Base-by-base conservation (phyloP, 2,888 invertebrate genomes). In the Apodemia hepburni region DNA sequence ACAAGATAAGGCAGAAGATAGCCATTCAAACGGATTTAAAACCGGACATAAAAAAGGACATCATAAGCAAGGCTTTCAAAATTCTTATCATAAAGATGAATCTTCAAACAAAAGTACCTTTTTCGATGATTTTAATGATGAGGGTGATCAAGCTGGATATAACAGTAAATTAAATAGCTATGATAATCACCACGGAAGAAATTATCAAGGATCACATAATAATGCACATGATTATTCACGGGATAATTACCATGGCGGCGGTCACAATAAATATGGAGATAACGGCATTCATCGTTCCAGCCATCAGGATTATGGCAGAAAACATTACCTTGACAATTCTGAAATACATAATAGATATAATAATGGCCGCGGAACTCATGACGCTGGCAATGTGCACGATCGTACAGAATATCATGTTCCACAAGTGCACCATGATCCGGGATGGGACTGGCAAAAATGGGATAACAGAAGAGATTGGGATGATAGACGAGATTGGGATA, bases 51-150 rank as follows among this genome's bases (percentile, higher is more conserved):
- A 94, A 73, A 95, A 95, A 75, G 95, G 95, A 4, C 94, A 94
- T 69, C 94, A 94, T 70, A 94, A 94, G 64, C 93, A 94, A 68
- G 95, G 95, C 18, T 95, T 94, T 75, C 93, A 93, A 70, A 95
- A 95, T 72, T 93, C 93, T 15, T 95, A 95, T 72, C 94, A 94
- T 72, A 95, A 95, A 77, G 95, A 95, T 69, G 95, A 95, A 75
- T 93, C 93, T 12, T 95, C 94, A 0, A 94, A 93, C 72, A 94
- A 94, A 71, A 93, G 94, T 63, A 94, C 94, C 35, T 95, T 92
- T 79, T 95, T 94, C 73, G 95, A 95, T 72, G 95, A 95, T 73
- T 92, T 82, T 1, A 89, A 84, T 64, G 92, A 92, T 63, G 92
- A 92, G 78, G 87, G 84, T 2, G 92, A 92, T 65, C 82, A 82